Evolutionary conservation across 2,113 vertebrate genomes (phyloP), one percentile per base, ranked within the genome.

Genomic region (Ictalurus punctatus): DNA sequence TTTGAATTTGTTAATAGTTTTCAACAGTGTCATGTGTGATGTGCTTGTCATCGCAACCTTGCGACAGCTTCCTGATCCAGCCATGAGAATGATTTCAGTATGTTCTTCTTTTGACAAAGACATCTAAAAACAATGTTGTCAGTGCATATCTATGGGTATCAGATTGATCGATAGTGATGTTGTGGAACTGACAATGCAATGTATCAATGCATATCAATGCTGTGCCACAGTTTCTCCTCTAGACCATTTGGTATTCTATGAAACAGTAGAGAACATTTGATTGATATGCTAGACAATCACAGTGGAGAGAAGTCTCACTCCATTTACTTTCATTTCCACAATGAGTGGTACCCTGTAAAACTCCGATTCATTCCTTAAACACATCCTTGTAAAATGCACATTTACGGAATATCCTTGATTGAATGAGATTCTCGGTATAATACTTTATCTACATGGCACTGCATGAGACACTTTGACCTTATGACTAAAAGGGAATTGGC

Each of bases 271-370:
- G 84, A 69, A 56, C 71, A 63, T 90, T 91, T 91, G 90, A 91
- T 90, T 90, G 89, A 91, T 91, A 88, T 84, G 37, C 61, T n/a
- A 91, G 86, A 88, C 89, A 88, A 90, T 90, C 89, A 84, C 86
- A 61, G 27, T 86, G 71, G 83, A 91, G 58, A 65, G 83, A 90
- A 84, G 89, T 90, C 81, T 90, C 81, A 88, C 56, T 88, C 79
- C 84, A 90, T 90, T 91, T 90, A 81, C 81, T 88, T 90, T 85
- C 84, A 86, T 84, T 90, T 90, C 85, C 73, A 83, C 83, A 21
- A 83, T 84, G 88, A 86, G 83, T 84, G 83, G 79, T 54, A n/a
- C 76, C 81, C 27, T 88, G 76, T 58, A 87, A 88, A 73, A 40
- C 87, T 88, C 84, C 58, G 78, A 82, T 91, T 90, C 82, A 86